phyloP scores from a whole-genome alignment of 2,888 invertebrate genomes.

The Tipula unca region DNA sequence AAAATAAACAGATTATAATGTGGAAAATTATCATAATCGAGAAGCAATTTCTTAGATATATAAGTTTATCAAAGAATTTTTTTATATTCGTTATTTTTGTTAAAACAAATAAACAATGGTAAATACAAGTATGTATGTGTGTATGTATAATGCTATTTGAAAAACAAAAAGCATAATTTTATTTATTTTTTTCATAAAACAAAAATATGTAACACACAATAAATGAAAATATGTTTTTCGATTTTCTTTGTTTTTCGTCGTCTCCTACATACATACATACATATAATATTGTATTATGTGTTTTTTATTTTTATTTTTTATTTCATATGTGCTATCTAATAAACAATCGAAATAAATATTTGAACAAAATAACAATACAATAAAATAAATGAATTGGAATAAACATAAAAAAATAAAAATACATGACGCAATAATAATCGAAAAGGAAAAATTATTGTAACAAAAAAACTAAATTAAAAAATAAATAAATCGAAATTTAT shows the following conservation, averaged over 20 bases:
- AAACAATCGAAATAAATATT: not conserved
- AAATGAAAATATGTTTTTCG: slow-evolving; percentile 8
- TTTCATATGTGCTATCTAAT: not conserved
- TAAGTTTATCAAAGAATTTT: not conserved
- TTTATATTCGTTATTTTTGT: not conserved
- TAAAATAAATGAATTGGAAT: slow-evolving; percentile 14
- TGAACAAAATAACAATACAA: slow-evolving; percentile 14
- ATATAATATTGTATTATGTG: not conserved
- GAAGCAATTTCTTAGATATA: not conserved
- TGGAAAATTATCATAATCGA: not conserved
- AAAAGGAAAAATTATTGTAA: not conserved
- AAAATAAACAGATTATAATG: not conserved
- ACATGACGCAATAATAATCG: not conserved
- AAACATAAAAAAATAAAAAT: not conserved
- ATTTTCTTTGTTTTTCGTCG: not conserved
- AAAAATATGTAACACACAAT: not conserved
- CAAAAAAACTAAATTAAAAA: not conserved
- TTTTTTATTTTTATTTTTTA: not conserved
- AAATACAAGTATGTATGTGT: not conserved
- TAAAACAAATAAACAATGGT: not conserved
- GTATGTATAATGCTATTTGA: not conserved
- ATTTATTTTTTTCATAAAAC: not conserved
- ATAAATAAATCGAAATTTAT: not conserved
- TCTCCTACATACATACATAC: not conserved
- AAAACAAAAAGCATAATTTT: slow-evolving; percentile 1